A percentile compares a stretch with the other conserved stretches of the same genome.
These are phyloP conservation scores for Micrasema minimum DNA, from an alignment of 1,140 invertebrate genomes.

Conservation along the genomic window DNA sequence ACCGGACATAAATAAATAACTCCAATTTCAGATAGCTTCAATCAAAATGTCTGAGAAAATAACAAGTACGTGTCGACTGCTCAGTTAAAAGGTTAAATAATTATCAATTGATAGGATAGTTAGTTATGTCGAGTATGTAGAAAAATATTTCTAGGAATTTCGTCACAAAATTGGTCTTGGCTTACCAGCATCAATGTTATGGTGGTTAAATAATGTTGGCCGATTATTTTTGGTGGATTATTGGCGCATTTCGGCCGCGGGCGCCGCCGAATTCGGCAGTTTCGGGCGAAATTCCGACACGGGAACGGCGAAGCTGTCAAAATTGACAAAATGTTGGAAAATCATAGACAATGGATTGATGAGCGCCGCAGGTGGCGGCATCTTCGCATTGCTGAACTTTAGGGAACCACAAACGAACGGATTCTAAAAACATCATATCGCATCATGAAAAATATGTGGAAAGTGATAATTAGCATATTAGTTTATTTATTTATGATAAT, in stretches of 20 bases:
- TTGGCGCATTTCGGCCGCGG: conserved; percentile 11
- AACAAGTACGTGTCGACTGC: conserved; percentile 28
- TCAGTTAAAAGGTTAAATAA: conserved; percentile 44
- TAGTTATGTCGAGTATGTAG: conserved; percentile 8
- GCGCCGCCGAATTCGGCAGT: conserved; percentile 10
- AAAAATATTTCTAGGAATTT: no score
- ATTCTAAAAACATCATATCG: no score
- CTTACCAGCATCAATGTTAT: conserved; percentile 42
- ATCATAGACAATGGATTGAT: conserved; percentile 45
- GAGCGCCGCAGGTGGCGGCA: conserved; percentile 40
- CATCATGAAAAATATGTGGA: no score
- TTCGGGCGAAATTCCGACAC: conserved; percentile 10
- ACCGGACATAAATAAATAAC: not conserved
- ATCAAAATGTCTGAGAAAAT: conserved; percentile 1
- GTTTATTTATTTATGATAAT: no score
- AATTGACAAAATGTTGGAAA: conserved; percentile 45
- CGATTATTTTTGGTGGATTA: conserved; percentile 11
- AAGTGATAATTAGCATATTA: no score
- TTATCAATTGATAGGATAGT: conserved; percentile 35
- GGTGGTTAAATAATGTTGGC: conserved; percentile 10
- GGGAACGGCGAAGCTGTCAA: conserved; percentile 36
- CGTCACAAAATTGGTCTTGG: not conserved
- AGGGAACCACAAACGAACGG: no score
- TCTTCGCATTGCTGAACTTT: not conserved
- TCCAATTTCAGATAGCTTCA: conserved; percentile 5